Evolutionary conservation across 2,888 invertebrate species (phyloP), one percentile per base, ranked within the genome.

Genomic region (Lasius fuliginosus): DNA sequence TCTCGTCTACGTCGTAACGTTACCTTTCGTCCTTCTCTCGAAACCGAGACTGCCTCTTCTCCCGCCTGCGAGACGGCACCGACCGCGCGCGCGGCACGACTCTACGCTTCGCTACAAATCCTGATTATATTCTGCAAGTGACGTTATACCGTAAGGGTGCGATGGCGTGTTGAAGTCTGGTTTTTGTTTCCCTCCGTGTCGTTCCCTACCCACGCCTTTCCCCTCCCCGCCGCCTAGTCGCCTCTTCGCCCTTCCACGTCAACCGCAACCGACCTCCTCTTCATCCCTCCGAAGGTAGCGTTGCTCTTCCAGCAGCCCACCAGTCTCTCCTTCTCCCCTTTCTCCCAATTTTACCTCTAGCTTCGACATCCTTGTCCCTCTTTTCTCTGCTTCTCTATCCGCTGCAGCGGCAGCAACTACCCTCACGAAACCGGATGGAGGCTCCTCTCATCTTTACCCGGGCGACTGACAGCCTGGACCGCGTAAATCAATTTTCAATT

Each of bases 401-500:
- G 79, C 53, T 82, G 79, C 71, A 73, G 27, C 83, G 85, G 65
- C 75, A 60, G 81, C 83, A 83, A 82, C 88, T 84, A 89, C 87
- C 88, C 89, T 76, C 86, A 62, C 86, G 84, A 84, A 76, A 85
- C 79, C 84, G 86, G 71, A 84, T 84, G 69, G 82, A 62, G 83
- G 90, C 85, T 88, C 90, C 91, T 88, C 92, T 93, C 94, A 92
- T 94, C 94, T 94, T 93, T 93, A 90, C 90, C 90, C 91, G 88
- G 91, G 90, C 92, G 92, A 93, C 94, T 94, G 94, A 95, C 95
- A 94, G 94, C 91, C 92, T 92, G 94, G 94, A 94, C 94, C 94
- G 93, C 95, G 95, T 95, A 95, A 95, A 95, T 95, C 95, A 95
- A 95, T 95, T 95, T 95, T 95, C 95, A 95, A 95, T 95, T 95